Base-by-base conservation (phyloP, 2,113 vertebrate species). In the Perca flavescens region DNA sequence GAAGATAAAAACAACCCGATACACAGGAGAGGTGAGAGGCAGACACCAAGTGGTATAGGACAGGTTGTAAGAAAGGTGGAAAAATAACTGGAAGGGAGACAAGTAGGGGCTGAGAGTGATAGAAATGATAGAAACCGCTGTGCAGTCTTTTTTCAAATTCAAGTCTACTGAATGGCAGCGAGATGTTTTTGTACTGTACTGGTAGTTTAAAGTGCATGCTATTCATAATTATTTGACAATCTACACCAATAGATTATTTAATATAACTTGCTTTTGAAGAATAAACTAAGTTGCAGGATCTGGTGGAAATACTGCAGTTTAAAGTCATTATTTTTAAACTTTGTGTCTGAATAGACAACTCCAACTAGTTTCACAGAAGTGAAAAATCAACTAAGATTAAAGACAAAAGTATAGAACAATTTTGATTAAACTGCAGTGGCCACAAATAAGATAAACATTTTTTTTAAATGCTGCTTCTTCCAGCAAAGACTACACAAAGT, bases 21-120 rank as follows among this genome's bases (percentile, higher is more conserved):
- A 83, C 62, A 87, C 50, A 80, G 86, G 79, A 74, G 69, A 90
- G 84, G 88, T 89, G 86, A 94, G 90, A 91, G 60, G 40, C 75
- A 46, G 53, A 60, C 22, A 82, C 10, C 1, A 58, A 78, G 68
- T 62, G 68, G 40, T 63, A 3, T 79, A 77, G 62, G 61, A 80
- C 22, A 77, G 68, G 46, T 36, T 89, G 56, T 10, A 76, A 60
- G 61, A 64, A 68, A 77, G 40, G 40, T 69, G 58, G 36, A 80
- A 56, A 63, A 83, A 70, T 52, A 74, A 77, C 15, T 60, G 34
- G 43, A 71, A 80, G 25, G 8, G 43, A 56, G 63, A 68, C 22
- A 77, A 54, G 15, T 28, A 58, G 40, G 68, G 56, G 56, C 66
- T 72, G 28, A 75, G 54, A 69, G 69, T 57, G 58, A 25, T 25